Conservation (phyloP, 2,113 vertebrate species). For the Pterocles burchelli region DNA sequence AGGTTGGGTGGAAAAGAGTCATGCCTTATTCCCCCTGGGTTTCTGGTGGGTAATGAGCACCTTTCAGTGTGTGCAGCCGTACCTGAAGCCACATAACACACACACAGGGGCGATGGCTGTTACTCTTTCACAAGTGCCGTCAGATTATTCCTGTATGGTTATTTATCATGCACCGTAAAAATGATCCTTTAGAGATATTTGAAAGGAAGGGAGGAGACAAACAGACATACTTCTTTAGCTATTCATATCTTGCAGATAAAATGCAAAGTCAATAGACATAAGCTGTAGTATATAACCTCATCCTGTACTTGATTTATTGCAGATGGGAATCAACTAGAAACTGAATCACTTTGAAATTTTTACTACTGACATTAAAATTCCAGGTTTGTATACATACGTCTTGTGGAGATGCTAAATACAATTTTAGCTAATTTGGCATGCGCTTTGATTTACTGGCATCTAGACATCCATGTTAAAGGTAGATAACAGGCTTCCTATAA, state of each 20-base stretch:
- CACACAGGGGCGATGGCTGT: not conserved
- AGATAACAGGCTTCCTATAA: constrained; percentile 8
- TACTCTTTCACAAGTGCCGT: constrained; percentile 58
- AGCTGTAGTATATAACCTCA: constrained; percentile 83
- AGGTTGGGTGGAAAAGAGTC: not conserved
- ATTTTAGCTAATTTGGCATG: constrained; percentile 48
- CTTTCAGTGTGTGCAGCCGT: not conserved
- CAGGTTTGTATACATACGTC: constrained; percentile 58
- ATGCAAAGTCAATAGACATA: constrained; percentile 84
- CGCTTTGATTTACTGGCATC: constrained; percentile 22
- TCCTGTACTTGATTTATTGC: constrained; percentile 85
- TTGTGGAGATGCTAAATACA: constrained; percentile 59
- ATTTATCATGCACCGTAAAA: constrained; percentile 80
- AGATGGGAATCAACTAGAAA: constrained; percentile 85
- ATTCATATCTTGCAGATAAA: constrained; percentile 78
- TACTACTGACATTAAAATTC: constrained; percentile 81
- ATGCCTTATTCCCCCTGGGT: not conserved
- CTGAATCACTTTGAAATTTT: constrained; percentile 79
- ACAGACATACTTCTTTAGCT: constrained; percentile 73
- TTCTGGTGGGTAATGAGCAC: not conserved
- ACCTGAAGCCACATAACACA: not conserved
- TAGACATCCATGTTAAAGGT: constrained; percentile 5
- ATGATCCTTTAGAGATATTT: constrained; percentile 75
- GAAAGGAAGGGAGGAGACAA: constrained; percentile 73
- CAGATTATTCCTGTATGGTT: constrained; percentile 69